Evolutionary conservation across 2,113 vertebrate genomes (phyloP).

Genomic region (Macaca fascicularis): DNA sequence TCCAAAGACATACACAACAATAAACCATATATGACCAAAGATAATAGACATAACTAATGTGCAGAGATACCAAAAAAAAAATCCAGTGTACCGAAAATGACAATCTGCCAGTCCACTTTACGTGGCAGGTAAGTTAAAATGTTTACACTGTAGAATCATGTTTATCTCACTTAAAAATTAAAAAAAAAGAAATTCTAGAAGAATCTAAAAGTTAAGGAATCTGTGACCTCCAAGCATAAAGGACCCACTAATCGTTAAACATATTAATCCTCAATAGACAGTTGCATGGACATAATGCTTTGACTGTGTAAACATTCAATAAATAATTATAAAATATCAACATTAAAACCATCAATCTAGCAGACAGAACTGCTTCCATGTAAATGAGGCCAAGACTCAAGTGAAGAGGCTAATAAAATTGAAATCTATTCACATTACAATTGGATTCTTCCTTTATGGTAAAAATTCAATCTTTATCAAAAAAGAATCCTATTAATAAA

Average conservation of each 20-base stretch:
- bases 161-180: constrained; percentile 27
- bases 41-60: background rate
- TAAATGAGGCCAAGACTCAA: constrained; percentile 31
- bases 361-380: background rate
- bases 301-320: background rate
- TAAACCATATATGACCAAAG: background rate
- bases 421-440: background rate
- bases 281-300: background rate
- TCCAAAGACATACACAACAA: background rate
- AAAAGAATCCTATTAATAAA: constrained; percentile 30
- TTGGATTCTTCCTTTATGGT: background rate
- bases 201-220: constrained; percentile 1
- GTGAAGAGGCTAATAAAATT: background rate
- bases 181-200: background rate
- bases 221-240: background rate
- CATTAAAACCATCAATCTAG: background rate
- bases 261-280: background rate
- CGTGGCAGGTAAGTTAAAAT: background rate
- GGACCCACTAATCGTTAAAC: background rate
- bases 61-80: constrained; percentile 16
- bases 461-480: constrained; percentile 32
- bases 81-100: constrained; percentile 15
- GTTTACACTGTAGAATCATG: background rate
- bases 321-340: constrained; percentile 45
- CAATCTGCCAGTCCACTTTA: background rate